Evolutionary conservation across 2,113 vertebrate species (phyloP), one percentile per base, ranked within the genome.

Genomic region (Ictidomys tridecemlineatus): DNA sequence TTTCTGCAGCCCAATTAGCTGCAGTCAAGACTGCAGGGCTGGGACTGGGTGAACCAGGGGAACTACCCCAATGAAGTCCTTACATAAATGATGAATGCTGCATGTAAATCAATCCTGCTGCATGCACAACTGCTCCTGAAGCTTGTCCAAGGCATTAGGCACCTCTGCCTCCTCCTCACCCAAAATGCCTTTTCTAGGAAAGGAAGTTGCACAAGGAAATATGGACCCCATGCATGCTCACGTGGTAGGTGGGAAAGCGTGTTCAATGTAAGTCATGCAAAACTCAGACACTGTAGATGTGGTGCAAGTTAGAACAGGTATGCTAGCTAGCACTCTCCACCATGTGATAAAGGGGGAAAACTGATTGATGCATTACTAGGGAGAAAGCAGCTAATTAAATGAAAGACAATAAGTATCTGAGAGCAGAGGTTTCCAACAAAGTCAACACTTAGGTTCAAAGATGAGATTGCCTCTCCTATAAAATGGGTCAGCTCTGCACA

Each of bases 101-200:
- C 3, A 16, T 32, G 45, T 22, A 56, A 20, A 24, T 9, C 1
- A 1, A 2, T 48, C 82, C 5, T 11, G 39, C 5, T 37, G 30
- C 26, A 0, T 0, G 10, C 61, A 24, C 7, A 2, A 7, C 1
- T 4, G 22, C 24, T 42, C 61, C 56, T 2, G 24, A n/a, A 39
- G 69, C 7, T 70, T 72, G 37, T 28, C 45, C 48, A 77, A 7
- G n/a, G 24, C 34, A 22, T 56, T 2, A 9, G 39, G 12, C 4
- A 16, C 6, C 26, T 58, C 79, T 73, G 73, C n/a, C 37, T 18
- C 4, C 1, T 78, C 34, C 18, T 80, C 18, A 12, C 10, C 12
- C 53, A 7, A 61, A 34, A 34, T 65, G n/a, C 37, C 42, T n/a
- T 6, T 16, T n/a, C 39, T 48, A 56, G 67, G 58, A 51, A 74